Conservation (phyloP, 2,888 invertebrate genomes). For the Pegoplata infirma region DNA sequence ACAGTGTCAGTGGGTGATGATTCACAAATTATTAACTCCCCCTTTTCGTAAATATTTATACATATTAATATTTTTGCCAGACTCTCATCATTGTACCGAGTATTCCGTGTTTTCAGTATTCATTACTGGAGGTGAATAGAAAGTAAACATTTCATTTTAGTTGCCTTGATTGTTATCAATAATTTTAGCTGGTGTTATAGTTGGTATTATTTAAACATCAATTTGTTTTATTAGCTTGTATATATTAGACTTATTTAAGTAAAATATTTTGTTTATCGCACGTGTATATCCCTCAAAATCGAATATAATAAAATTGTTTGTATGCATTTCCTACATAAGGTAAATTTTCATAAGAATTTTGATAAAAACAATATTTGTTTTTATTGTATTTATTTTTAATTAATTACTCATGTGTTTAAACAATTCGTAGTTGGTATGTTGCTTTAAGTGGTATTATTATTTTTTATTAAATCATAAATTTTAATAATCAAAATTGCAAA, state of each 20-base stretch:
- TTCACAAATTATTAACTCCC: slow-evolving; percentile 49
- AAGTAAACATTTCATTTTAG: slow-evolving; percentile 24
- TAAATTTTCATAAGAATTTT: slow-evolving; percentile 7
- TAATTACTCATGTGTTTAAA: slow-evolving; percentile 4
- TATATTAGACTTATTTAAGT: not conserved
- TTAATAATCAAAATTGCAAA: too few species aligned
- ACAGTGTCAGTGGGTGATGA: slow-evolving; percentile 49
- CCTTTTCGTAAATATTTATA: slow-evolving; percentile 33
- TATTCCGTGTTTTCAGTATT: slow-evolving; percentile 7
- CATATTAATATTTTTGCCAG: not conserved
- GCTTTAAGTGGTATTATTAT: not conserved
- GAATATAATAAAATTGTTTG: not conserved
- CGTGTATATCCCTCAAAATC: slow-evolving; percentile 4
- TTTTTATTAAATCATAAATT: not conserved
- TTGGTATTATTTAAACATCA: not conserved
- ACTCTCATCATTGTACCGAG: slow-evolving; percentile 1
- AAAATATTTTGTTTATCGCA: not conserved
- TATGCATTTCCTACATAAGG: slow-evolving; percentile 1
- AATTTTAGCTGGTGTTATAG: not conserved
- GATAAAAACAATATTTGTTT: not conserved
- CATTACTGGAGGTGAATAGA: slow-evolving; percentile 8
- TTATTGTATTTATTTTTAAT: not conserved
- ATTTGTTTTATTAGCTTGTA: not conserved
- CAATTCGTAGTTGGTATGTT: not conserved
- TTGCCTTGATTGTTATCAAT: slow-evolving; percentile 16